phyloP scores from a whole-genome alignment of 2,888 invertebrate genomes.

The Eutolmus rufibarbis region DNA sequence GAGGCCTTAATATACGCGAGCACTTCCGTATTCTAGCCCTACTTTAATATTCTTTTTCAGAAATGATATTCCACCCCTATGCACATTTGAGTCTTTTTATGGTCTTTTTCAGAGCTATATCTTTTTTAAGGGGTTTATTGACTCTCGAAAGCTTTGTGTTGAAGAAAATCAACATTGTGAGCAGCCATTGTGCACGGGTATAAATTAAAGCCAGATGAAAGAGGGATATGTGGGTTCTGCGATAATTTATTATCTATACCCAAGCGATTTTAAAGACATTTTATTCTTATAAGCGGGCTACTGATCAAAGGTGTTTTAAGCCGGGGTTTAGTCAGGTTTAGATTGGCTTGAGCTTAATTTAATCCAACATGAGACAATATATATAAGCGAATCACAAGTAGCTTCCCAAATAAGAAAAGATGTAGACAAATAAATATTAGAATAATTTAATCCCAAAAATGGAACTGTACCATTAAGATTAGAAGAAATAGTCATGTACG shows the following conservation, averaged over 20 bases:
- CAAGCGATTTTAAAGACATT: no score
- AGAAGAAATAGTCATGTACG: background rate
- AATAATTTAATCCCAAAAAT: background rate
- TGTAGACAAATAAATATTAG: no score
- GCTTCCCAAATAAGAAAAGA: no score
- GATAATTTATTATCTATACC: no score
- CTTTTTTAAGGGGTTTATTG: background rate
- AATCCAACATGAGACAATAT: no score
- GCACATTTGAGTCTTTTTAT: background rate
- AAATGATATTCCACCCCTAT: background rate
- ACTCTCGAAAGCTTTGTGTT: background rate
- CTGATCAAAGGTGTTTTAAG: no score
- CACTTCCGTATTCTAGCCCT: background rate
- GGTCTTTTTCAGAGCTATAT: background rate
- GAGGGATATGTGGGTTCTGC: background rate
- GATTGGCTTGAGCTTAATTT: no score
- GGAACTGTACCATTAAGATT: background rate
- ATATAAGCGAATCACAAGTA: no score
- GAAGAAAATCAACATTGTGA: background rate
- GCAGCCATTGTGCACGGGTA: no score
- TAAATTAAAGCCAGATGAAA: background rate
- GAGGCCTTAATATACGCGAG: background rate
- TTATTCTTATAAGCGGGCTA: no score
- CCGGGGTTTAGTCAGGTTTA: no score
- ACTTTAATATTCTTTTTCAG: background rate